These are phyloP conservation scores for Sesamia inferens DNA, from an alignment of 2,888 invertebrate genomes.

Conservation along the genomic window DNA sequence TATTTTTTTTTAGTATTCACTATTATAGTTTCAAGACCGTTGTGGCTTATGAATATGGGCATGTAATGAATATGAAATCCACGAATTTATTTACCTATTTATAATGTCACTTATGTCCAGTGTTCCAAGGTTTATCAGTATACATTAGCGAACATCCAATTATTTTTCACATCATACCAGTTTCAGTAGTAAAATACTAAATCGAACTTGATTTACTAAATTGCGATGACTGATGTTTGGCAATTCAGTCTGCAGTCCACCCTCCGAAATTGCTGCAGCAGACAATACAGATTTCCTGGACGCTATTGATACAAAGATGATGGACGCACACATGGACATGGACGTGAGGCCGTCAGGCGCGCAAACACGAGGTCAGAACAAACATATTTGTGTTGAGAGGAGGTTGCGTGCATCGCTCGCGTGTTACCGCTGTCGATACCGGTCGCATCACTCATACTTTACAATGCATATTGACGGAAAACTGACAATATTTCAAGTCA, in stretches of 20 bases:
- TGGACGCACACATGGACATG: slow-evolving; percentile 27
- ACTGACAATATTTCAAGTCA: slow-evolving; percentile 65
- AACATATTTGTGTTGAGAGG: slow-evolving; percentile 47
- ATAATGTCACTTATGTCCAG: not conserved
- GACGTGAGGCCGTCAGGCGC: slow-evolving; percentile 21
- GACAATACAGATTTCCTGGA: slow-evolving; percentile 14
- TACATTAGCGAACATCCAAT: not conserved
- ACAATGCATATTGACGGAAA: slow-evolving; percentile 60
- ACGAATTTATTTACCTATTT: too few species aligned
- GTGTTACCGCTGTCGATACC: slow-evolving; percentile 52
- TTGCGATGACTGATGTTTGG: too few species aligned
- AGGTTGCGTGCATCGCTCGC: slow-evolving; percentile 47
- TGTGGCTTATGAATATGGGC: too few species aligned
- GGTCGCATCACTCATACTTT: slow-evolving; percentile 62
- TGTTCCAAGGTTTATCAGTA: not conserved
- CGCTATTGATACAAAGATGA: slow-evolving; percentile 44
- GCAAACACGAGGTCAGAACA: slow-evolving; percentile 48
- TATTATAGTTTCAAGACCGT: too few species aligned
- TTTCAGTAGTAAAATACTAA: not conserved
- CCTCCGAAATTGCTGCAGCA: slow-evolving; percentile 10
- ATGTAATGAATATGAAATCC: too few species aligned
- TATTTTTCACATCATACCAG: not conserved
- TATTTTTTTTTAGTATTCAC: too few species aligned
- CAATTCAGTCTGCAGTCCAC: slow-evolving; percentile 15
- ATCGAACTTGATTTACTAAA: not conserved